Evolutionary conservation across 2,888 invertebrate genomes (phyloP).

Genomic region (Netelia inedita): DNA sequence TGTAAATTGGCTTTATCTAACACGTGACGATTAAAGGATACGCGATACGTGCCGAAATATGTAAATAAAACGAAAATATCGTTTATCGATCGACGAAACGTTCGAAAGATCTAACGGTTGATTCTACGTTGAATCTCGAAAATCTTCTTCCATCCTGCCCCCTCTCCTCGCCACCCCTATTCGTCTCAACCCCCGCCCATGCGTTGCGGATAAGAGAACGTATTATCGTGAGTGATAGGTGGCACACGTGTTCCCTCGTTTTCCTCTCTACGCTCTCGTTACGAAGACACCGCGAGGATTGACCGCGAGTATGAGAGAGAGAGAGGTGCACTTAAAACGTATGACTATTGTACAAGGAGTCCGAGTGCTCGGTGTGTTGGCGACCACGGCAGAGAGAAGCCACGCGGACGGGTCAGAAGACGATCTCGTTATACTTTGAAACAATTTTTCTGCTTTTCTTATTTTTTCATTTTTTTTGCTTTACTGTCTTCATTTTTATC

Average conservation of each 20-base stretch:
- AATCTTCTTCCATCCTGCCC: background rate
- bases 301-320: background rate
- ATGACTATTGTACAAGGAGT: background rate
- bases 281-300: background rate
- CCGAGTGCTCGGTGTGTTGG: conserved; percentile 8
- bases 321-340: conserved; percentile 35
- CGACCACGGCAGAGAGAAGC: conserved; percentile 7
- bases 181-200: background rate
- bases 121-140: conserved; percentile 17
- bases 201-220: conserved; percentile 14
- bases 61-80: too few relatives aligned
- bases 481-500: conserved; percentile 75
- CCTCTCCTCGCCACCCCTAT: background rate
- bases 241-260: conserved; percentile 52
- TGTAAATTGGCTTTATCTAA: background rate
- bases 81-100: background rate
- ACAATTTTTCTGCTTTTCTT: background rate
- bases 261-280: background rate
- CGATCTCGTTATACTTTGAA: background rate
- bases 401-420: conserved; percentile 27
- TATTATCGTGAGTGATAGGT: conserved; percentile 43
- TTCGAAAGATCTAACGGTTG: background rate
- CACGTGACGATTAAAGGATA: background rate
- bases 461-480: conserved; percentile 60
- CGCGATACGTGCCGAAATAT: background rate